Percentiles rank a stretch among this genome's conserved stretches.
Evolutionary conservation across 64 coral and sea anemone genomes (phyloP).

Genomic region (Pocillopora damicornis): DNA sequence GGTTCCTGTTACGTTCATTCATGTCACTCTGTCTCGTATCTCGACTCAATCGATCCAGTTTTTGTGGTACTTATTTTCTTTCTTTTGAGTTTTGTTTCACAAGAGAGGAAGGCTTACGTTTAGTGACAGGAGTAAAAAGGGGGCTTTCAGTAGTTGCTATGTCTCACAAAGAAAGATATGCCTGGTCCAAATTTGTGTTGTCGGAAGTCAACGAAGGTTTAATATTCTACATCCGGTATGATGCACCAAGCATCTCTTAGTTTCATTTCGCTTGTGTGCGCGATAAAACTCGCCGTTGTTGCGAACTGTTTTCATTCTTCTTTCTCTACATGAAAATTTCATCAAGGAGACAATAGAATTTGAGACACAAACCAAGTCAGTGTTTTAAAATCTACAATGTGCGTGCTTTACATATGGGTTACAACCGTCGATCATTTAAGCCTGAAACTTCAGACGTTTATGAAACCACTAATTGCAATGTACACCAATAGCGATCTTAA

Average conservation of each 20-base stretch:
- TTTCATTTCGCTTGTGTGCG: constrained; percentile 7
- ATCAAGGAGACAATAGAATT: neutral
- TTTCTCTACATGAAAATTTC: neutral
- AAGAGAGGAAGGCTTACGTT: neutral
- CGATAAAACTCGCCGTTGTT: constrained; percentile 9
- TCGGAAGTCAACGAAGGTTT: neutral
- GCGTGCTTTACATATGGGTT: no score
- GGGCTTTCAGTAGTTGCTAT: neutral
- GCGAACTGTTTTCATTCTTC: neutral
- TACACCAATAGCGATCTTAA: constrained; percentile 6
- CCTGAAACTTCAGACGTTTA: neutral
- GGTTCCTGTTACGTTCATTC: neutral
- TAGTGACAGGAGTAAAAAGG: neutral
- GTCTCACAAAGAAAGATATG: neutral
- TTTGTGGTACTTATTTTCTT: neutral
- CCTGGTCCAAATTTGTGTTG: neutral
- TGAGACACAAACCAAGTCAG: neutral
- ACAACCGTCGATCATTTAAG: neutral
- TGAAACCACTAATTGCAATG: constrained; percentile 8
- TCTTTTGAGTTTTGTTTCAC: neutral
- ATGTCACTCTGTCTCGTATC: neutral
- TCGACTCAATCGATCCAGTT: neutral
- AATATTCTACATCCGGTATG: constrained; percentile 1
- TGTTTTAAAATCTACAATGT: neutral
- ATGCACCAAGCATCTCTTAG: neutral